Evolutionary conservation across 1,140 invertebrate species (phyloP).

Genomic region (Drosophila oshimai): DNA sequence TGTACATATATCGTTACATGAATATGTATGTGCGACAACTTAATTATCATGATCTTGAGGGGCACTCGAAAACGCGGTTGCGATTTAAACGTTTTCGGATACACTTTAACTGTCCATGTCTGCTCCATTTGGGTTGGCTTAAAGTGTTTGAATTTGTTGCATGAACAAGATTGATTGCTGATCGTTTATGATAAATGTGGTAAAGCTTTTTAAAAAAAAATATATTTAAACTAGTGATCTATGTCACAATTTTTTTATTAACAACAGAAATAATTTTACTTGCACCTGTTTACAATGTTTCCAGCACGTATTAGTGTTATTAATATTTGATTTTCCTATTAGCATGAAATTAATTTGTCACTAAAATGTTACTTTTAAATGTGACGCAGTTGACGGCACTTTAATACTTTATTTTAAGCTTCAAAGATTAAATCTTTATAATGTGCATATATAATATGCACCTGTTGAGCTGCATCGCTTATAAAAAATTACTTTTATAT

Average conservation of each 20-base stretch:
- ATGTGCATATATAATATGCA: not conserved
- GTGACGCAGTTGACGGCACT: not conserved
- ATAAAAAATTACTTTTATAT: not conserved
- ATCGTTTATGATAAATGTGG: not conserved
- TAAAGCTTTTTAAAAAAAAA: not conserved
- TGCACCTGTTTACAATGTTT: not conserved
- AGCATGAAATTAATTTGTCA: not conserved
- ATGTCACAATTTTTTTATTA: not conserved
- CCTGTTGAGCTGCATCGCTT: not conserved
- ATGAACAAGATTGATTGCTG: slow-evolving; percentile 4
- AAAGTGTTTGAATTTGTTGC: not conserved
- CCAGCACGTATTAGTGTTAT: not conserved
- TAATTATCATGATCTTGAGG: slow-evolving; percentile 51
- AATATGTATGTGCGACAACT: slow-evolving; percentile 37
- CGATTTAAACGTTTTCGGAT: slow-evolving; percentile 30
- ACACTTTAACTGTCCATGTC: slow-evolving; percentile 21
- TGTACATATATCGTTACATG: slow-evolving; percentile 6
- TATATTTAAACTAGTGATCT: no score
- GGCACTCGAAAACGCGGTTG: slow-evolving; percentile 37
- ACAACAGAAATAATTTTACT: not conserved
- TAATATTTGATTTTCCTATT: not conserved
- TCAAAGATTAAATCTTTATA: not conserved
- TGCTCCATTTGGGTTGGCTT: slow-evolving; percentile 1
- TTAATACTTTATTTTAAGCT: not conserved
- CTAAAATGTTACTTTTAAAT: not conserved